Base-by-base conservation (phyloP, 2,113 vertebrate species). In the Cheilinus undulatus region DNA sequence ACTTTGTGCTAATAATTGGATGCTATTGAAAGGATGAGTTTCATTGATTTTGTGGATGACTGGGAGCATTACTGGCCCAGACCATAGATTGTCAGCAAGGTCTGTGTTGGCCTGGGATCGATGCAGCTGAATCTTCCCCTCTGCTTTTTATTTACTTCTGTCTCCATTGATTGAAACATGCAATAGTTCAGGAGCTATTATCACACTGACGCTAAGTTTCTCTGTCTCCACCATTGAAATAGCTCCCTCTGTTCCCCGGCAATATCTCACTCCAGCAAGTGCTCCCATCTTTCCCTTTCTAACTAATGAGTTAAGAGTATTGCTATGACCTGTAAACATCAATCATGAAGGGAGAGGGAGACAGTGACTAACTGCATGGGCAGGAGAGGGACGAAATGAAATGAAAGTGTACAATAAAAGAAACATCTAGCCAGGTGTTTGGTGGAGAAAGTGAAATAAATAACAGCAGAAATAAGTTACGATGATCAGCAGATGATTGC, bases 1-100 rank as follows among this genome's bases (percentile, higher is more conserved):
- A 94, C 81, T 84, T 94, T 96, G 96, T 96, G 95, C 94, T 96
- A 95, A 96, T 98, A 98, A 98, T 97, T 98, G 95, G 94, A 97
- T 96, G 95, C 92, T 96, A 94, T 96, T 97, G 96, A 97, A 96
- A 97, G 95, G 97, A 98, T 97, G 96, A 95, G 94, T 95, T 97
- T 97, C 94, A 98, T 99, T 95, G 96, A 99, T 98, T 93, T 94
- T 91, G 91, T 92, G 93, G 94, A 94, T 94, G 96, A 95, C 94
- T 94, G 95, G 89, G 95, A 93, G 94, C 95, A 94, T 95, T 96
- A 95, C 93, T 87, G 94, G 94, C 94, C 93, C 92, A 95, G 96
- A 96, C 92, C 93, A 92, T 92, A 93, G 94, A 94, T 93, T 96
- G 94, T 93, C 92, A 91, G 89, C 94, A 88, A 90, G 94, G 92